phyloP scores from a whole-genome alignment of 2,888 invertebrate genomes.

The Acrobasis consociella region DNA sequence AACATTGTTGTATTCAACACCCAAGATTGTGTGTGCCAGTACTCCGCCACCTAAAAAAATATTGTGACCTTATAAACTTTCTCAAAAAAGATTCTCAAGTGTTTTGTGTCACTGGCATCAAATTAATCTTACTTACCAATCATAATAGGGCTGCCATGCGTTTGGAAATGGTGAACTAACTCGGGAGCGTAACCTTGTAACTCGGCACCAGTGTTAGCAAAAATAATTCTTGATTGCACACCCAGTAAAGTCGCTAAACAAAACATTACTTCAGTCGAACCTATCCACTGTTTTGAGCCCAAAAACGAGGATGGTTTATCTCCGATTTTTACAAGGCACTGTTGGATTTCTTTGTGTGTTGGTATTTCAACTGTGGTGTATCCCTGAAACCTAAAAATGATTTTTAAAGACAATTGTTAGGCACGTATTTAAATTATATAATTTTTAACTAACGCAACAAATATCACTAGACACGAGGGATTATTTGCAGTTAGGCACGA shows the following conservation, averaged over 20 bases:
- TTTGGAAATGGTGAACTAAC: slow-evolving; percentile 94
- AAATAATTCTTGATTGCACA: slow-evolving; percentile 90
- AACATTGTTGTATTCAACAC: slow-evolving; percentile 92
- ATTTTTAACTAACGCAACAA: slow-evolving; percentile 11
- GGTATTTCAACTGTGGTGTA: slow-evolving; percentile 91
- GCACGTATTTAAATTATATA: background rate
- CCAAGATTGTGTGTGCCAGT: slow-evolving; percentile 98
- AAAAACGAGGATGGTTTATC: slow-evolving; percentile 95
- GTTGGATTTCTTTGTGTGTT: slow-evolving; percentile 93
- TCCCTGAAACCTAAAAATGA: slow-evolving; percentile 86
- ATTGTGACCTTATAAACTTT: no score
- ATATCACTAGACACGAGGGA: no score
- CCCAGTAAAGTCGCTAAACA: slow-evolving; percentile 92
- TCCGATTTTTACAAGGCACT: slow-evolving; percentile 96
- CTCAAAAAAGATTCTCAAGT: no score
- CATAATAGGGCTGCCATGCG: slow-evolving; percentile 98
- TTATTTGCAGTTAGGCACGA: no score
- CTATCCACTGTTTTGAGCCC: slow-evolving; percentile 98
- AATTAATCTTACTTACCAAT: slow-evolving; percentile 86
- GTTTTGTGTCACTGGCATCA: no score
- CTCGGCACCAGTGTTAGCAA: slow-evolving; percentile 93
- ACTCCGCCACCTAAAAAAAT: slow-evolving; percentile 92
- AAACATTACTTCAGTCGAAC: slow-evolving; percentile 98
- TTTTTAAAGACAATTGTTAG: background rate
- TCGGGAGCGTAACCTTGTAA: slow-evolving; percentile 90